These are phyloP conservation scores for Ips typographus DNA, from an alignment of 1,140 invertebrate genomes.

Conservation along the genomic window DNA sequence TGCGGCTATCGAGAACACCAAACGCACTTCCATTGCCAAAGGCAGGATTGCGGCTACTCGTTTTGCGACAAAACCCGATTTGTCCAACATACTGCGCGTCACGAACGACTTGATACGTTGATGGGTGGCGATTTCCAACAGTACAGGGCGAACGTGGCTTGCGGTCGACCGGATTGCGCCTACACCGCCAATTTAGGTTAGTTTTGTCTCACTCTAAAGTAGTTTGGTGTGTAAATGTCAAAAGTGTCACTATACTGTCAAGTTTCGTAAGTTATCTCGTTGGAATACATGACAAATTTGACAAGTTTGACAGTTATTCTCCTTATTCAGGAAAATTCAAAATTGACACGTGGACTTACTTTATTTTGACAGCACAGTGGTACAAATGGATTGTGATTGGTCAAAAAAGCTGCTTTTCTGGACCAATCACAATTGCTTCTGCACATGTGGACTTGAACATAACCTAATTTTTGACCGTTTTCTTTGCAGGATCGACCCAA, in stretches of 20 bases:
- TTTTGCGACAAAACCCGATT: slow-evolving; percentile 97
- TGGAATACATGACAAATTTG: too few species aligned
- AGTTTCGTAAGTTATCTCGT: too few species aligned
- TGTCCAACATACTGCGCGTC: slow-evolving; percentile 90
- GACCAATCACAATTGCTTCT: too few species aligned
- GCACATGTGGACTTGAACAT: too few species aligned
- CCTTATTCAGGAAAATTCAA: too few species aligned
- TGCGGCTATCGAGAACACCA: slow-evolving; percentile 94
- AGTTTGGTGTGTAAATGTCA: too few species aligned
- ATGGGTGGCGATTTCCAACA: slow-evolving; percentile 97
- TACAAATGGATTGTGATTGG: too few species aligned
- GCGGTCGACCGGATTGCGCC: slow-evolving; percentile 80
- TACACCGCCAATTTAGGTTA: slow-evolving; percentile 73
- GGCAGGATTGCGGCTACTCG: slow-evolving; percentile 92
- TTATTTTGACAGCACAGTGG: too few species aligned
- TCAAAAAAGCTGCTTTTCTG: too few species aligned
- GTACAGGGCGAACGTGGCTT: slow-evolving; percentile 88
- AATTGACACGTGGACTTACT: too few species aligned
- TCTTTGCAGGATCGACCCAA: slow-evolving; percentile 68
- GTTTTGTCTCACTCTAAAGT: slow-evolving; percentile 34
- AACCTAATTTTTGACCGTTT: background rate
- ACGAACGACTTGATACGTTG: slow-evolving; percentile 89
- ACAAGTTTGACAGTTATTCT: too few species aligned
- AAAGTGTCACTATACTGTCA: too few species aligned
- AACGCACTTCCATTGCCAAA: slow-evolving; percentile 94